Conservation (phyloP, 2,113 vertebrate genomes). For the Planiliza haematocheilus region DNA sequence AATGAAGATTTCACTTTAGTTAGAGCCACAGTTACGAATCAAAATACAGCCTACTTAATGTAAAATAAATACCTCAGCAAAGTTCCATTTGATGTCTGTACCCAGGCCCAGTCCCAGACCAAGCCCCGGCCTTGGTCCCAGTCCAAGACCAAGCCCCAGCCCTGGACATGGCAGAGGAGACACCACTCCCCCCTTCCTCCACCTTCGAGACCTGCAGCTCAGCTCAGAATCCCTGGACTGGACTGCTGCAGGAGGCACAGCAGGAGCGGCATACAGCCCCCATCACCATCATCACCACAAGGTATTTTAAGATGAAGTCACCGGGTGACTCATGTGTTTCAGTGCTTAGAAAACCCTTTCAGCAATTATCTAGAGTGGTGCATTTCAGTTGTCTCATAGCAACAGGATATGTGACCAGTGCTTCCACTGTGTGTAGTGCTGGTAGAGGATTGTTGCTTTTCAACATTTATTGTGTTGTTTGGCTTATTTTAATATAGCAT, state of each 20-base stretch:
- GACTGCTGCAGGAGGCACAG: constrained; percentile 7
- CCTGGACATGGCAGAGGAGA: constrained; percentile 45
- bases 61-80: too few species aligned
- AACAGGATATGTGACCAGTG: constrained; percentile 16
- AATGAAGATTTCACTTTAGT: too few species aligned
- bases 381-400: constrained; percentile 29
- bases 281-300: constrained; percentile 57
- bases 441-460: too few species aligned
- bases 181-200: constrained; percentile 63
- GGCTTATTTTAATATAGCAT: too few species aligned
- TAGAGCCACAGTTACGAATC: too few species aligned
- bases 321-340: neutral
- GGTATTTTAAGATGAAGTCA: neutral
- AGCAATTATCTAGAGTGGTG: neutral
- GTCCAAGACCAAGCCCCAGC: constrained; percentile 52
- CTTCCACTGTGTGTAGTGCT: neutral
- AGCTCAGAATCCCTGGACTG: constrained; percentile 80
- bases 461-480: too few species aligned
- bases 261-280: constrained; percentile 43
- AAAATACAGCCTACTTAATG: too few species aligned
- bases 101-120: constrained; percentile 57
- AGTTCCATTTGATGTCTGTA: neutral
- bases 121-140: constrained; percentile 45
- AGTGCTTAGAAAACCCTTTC: neutral
- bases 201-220: constrained; percentile 83